These are phyloP conservation scores for Lithodes maja DNA, from an alignment of 2,888 invertebrate genomes.

Conservation along the genomic window DNA sequence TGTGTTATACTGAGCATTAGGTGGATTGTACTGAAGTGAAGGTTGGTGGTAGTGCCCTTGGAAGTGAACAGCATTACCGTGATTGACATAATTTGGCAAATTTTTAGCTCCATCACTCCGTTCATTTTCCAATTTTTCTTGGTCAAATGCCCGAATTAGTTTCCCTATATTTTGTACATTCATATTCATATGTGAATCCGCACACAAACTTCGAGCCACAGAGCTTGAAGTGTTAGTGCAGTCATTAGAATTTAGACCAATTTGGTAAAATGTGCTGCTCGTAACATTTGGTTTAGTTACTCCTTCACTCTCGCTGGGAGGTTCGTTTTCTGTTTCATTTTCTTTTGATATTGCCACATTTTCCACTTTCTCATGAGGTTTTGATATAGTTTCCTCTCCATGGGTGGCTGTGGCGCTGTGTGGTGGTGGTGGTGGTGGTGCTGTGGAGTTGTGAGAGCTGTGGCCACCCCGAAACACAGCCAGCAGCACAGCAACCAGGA, in stretches of 20 bases:
- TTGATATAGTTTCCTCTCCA: not conserved
- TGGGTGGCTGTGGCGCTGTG: not conserved
- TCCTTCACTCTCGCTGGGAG: no score
- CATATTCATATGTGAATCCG: slow-evolving; percentile 6
- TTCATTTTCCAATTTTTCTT: not conserved
- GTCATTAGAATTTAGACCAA: not conserved
- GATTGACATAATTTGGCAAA: slow-evolving; percentile 21
- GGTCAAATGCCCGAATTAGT: not conserved
- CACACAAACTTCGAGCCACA: not conserved
- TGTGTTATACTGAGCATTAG: not conserved
- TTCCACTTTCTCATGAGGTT: not conserved
- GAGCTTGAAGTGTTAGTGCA: not conserved
- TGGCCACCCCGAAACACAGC: not conserved
- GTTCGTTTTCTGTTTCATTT: not conserved
- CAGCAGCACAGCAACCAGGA: not conserved
- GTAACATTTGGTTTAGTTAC: not conserved
- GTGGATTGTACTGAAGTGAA: not conserved
- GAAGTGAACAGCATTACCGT: slow-evolving; percentile 30
- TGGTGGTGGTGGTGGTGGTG: not conserved
- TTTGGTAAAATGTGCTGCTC: not conserved
- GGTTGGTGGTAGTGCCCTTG: slow-evolving; percentile 21
- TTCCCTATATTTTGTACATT: not conserved
- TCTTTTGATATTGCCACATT: not conserved
- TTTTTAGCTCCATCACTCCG: not conserved
- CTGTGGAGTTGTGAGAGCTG: not conserved